Conservation (phyloP, 2,113 vertebrate genomes). For the Accipiter virgatus region DNA sequence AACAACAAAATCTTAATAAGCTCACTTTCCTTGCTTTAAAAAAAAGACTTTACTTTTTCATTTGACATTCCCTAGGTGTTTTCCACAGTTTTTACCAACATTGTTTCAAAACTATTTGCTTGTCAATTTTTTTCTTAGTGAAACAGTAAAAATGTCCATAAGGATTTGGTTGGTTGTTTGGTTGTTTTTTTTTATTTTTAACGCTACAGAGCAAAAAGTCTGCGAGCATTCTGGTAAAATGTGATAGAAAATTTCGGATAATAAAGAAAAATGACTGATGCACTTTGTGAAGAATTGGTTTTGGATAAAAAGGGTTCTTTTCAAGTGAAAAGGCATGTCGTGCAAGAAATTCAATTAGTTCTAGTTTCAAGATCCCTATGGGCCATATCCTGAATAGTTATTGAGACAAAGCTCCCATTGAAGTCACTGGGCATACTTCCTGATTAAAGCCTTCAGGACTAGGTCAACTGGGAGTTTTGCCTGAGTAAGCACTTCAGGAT, state of each 20-base stretch:
- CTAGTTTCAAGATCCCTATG: conserved; percentile 66
- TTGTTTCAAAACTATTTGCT: background rate
- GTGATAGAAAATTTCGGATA: background rate
- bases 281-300: conserved; percentile 25
- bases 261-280: background rate
- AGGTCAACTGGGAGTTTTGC: conserved; percentile 66
- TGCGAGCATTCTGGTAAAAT: background rate
- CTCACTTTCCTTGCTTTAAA: background rate
- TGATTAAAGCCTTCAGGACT: conserved; percentile 67
- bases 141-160: background rate
- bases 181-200: background rate
- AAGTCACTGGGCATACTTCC: conserved; percentile 64
- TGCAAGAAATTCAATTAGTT: conserved; percentile 62
- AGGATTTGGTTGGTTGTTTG: background rate
- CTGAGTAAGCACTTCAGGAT: conserved; percentile 68
- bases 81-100: background rate
- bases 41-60: background rate
- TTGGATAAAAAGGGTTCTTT: conserved; percentile 45
- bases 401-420: conserved; percentile 65
- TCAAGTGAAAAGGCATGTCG: conserved; percentile 52
- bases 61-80: background rate
- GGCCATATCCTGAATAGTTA: conserved; percentile 64
- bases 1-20: background rate
- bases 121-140: background rate
- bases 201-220: background rate